phyloP scores from a whole-genome alignment of 1,140 invertebrate genomes.

The Eurosta solidaginis region DNA sequence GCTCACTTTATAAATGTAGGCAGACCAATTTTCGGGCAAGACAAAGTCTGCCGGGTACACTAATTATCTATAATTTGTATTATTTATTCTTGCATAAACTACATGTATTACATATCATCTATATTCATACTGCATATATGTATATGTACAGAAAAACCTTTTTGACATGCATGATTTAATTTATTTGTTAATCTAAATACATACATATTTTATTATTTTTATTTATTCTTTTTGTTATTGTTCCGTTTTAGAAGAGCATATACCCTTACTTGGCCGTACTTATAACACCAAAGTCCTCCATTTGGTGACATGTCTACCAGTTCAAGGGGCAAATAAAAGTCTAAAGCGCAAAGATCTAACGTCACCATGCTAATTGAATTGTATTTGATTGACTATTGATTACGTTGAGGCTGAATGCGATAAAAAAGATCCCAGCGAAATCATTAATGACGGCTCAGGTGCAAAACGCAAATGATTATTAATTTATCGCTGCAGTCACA shows the following conservation, averaged over 20 bases:
- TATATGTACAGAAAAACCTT: neutral
- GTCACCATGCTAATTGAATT: slow-evolving; percentile 22
- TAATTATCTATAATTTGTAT: no score
- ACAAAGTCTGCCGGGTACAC: no score
- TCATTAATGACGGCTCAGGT: neutral
- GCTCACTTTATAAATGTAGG: no score
- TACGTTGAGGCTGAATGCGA: neutral
- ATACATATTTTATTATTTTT: slow-evolving; percentile 39
- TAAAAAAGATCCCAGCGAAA: neutral
- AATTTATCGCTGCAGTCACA: neutral
- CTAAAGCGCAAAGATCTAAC: slow-evolving; percentile 9
- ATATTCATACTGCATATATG: no score
- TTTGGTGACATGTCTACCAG: slow-evolving; percentile 38
- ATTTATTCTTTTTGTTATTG: slow-evolving; percentile 43
- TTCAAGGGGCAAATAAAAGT: slow-evolving; percentile 14
- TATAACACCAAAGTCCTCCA: slow-evolving; percentile 58
- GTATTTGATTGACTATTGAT: neutral
- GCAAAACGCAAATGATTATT: neutral
- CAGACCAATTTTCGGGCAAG: no score
- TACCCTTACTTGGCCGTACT: slow-evolving; percentile 64
- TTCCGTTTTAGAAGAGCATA: slow-evolving; percentile 66
- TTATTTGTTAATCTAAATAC: no score
- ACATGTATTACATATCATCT: no score
- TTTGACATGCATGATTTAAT: no score
- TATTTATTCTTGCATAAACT: no score